A percentile compares a stretch with the other conserved stretches of the same genome.
These are phyloP conservation scores for Zaprionus bogoriensis DNA, from an alignment of 2,888 invertebrate genomes.

Conservation along the genomic window DNA sequence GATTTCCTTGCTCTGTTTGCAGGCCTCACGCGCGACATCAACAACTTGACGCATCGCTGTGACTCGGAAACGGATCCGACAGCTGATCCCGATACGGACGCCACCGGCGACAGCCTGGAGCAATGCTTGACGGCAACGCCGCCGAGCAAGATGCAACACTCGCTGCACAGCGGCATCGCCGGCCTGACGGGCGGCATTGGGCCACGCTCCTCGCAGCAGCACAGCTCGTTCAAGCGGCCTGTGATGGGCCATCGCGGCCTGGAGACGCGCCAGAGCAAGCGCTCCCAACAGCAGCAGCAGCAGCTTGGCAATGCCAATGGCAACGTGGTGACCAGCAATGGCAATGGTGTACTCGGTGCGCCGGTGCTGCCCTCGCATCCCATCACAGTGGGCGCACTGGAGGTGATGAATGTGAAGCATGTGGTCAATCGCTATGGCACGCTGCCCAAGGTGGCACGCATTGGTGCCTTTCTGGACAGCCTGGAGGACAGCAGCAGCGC, in stretches of 20 bases:
- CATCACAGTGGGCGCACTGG: constrained; percentile 94
- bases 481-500: constrained; percentile 88
- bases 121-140: constrained; percentile 62
- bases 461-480: constrained; percentile 97
- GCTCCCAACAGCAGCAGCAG: constrained; percentile 78
- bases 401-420: constrained; percentile 97
- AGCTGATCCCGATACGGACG: constrained; percentile 89
- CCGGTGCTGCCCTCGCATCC: constrained; percentile 77
- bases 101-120: constrained; percentile 85
- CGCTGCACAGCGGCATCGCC: constrained; percentile 79
- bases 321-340: constrained; percentile 46
- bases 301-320: constrained; percentile 28
- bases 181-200: constrained; percentile 60
- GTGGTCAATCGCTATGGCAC: constrained; percentile 98
- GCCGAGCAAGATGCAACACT: constrained; percentile 83
- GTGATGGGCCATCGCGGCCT: constrained; percentile 86
- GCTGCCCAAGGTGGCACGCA: constrained; percentile 96
- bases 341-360: constrained; percentile 35
- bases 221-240: constrained; percentile 84
- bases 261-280: constrained; percentile 86
- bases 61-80: constrained; percentile 84
- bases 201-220: constrained; percentile 81
- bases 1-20: constrained; percentile 17
- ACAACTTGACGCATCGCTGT: constrained; percentile 82
- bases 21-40: constrained; percentile 82